A percentile compares a stretch with the other conserved stretches of the same genome.
phyloP scores from a whole-genome alignment of 2,113 vertebrate genomes.

The Speoplatyrhinus poulsoni region DNA sequence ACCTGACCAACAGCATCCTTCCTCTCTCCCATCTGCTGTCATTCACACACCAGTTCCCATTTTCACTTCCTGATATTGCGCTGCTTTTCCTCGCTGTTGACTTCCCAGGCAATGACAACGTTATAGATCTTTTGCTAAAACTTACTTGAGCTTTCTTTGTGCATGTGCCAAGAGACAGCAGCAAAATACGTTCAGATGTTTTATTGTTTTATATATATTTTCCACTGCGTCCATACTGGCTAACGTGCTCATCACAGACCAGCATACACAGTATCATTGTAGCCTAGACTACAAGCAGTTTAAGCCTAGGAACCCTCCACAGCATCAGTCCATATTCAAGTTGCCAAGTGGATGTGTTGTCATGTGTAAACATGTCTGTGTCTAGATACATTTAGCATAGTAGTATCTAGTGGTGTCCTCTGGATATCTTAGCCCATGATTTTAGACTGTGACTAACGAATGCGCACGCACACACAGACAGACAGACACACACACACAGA shows the following conservation, averaged over 20 bases:
- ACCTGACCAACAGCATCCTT: constrained; percentile 6
- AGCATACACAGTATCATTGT: no score
- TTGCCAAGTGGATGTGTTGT: no score
- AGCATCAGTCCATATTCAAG: no score
- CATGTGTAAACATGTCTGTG: no score
- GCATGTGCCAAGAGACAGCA: neutral
- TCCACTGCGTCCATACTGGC: no score
- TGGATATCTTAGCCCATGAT: no score
- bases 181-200: neutral
- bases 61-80: constrained; percentile 1
- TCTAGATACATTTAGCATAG: no score
- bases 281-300: no score
- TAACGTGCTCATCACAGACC: no score
- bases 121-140: neutral
- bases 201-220: neutral
- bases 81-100: neutral
- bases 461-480: neutral
- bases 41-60: constrained; percentile 18
- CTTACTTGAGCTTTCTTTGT: neutral
- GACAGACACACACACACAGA: neutral
- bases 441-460: neutral
- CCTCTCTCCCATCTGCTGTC: constrained; percentile 2
- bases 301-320: no score
- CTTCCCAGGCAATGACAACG: neutral
- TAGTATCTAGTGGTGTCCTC: no score